A percentile compares a stretch with the other conserved stretches of the same genome.
phyloP scores from a whole-genome alignment of 1,140 invertebrate genomes.

The Papilio aristodemus region DNA sequence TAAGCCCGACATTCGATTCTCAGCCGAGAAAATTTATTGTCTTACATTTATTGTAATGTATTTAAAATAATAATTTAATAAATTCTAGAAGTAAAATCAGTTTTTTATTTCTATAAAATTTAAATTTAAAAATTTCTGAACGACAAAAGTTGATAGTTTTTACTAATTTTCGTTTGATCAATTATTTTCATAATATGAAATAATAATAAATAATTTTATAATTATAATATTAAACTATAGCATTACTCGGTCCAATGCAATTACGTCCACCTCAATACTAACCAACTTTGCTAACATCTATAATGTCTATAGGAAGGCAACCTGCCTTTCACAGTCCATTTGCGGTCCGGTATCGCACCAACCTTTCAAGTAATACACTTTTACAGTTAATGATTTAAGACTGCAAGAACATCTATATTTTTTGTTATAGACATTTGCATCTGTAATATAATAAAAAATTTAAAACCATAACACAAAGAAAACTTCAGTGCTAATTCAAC shows the following conservation, averaged over 20 bases:
- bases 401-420: conserved; percentile 3
- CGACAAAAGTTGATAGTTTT: too few species aligned
- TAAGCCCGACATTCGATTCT: not conserved
- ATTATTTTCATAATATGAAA: too few species aligned
- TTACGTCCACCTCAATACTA: not conserved
- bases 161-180: too few species aligned
- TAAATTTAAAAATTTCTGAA: too few species aligned
- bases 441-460: not conserved
- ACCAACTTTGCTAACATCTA: conserved; percentile 16
- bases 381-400: conserved; percentile 11
- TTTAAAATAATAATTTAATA: too few species aligned
- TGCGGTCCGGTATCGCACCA: not conserved
- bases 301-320: not conserved
- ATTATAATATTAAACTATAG: too few species aligned
- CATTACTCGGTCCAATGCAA: not conserved
- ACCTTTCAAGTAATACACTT: conserved; percentile 29
- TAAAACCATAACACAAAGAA: not conserved
- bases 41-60: too few species aligned
- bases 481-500: not conserved
- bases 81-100: too few species aligned
- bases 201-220: too few species aligned
- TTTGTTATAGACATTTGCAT: not conserved
- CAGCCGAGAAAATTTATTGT: not conserved
- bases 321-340: conserved; percentile 24
- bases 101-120: too few species aligned